Percentiles rank a stretch among this genome's conserved stretches.
phyloP scores from a whole-genome alignment of 2,888 invertebrate species.

The Anarsia innoxiella region DNA sequence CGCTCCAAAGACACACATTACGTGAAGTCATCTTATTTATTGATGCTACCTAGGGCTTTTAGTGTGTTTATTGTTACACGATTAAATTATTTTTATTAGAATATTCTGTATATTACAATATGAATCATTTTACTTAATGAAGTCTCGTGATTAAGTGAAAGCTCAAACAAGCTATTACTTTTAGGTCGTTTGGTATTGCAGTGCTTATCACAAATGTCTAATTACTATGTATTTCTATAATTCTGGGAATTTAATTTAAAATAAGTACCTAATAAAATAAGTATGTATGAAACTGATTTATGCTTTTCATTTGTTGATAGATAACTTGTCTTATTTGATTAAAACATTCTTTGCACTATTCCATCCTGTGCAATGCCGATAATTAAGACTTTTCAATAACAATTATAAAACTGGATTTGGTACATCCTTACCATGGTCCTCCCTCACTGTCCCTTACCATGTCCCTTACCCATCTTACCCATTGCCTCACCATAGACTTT shows the following conservation, averaged over 20 bases:
- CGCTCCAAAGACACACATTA: conserved; percentile 54
- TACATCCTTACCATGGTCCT: too few species aligned
- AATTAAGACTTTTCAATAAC: too few species aligned
- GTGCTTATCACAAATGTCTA: conserved; percentile 45
- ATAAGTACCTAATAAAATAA: conserved; percentile 52
- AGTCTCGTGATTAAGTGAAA: conserved; percentile 47
- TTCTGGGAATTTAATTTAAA: conserved; percentile 55
- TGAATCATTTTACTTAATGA: conserved; percentile 45
- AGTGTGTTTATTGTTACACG: conserved; percentile 58
- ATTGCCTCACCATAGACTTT: too few species aligned
- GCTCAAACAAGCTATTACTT: conserved; percentile 40
- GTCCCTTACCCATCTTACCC: too few species aligned
- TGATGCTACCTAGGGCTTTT: conserved; percentile 61
- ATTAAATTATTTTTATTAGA: conserved; percentile 65
- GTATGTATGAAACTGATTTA: conserved; percentile 50
- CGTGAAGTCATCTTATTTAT: conserved; percentile 69
- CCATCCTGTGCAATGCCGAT: too few species aligned
- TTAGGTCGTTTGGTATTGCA: neutral
- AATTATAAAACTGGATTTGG: too few species aligned
- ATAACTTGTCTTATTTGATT: too few species aligned
- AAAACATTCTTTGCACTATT: too few species aligned
- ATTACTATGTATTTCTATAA: conserved; percentile 47
- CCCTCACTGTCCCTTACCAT: too few species aligned
- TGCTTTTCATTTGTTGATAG: too few species aligned
- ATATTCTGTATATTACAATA: conserved; percentile 67